Percentiles rank a stretch among this genome's conserved stretches.
These are phyloP conservation scores for Drosophila prosaltans DNA, from an alignment of 1,140 invertebrate genomes.

Conservation along the genomic window DNA sequence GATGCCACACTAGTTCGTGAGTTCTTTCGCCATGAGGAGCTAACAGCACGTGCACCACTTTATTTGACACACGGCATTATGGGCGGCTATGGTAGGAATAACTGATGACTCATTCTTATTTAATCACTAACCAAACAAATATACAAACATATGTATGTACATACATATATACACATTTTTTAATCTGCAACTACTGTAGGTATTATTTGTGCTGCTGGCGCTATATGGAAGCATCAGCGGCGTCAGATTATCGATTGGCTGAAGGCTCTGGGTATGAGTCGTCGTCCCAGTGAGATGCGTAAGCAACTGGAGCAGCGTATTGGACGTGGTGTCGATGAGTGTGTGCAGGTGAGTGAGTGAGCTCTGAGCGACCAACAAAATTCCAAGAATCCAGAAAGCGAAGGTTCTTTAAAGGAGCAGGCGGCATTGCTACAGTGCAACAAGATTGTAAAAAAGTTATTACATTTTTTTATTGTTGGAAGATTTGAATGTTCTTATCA, in stretches of 20 bases:
- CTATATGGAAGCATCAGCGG: slow-evolving; percentile 92
- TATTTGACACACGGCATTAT: slow-evolving; percentile 93
- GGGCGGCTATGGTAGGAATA: slow-evolving; percentile 90
- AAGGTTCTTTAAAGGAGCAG: slow-evolving; percentile 38
- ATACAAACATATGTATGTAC: no score
- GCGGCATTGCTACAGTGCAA: slow-evolving; percentile 4
- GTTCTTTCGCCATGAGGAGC: slow-evolving; percentile 87
- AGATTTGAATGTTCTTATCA: no score
- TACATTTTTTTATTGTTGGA: not conserved
- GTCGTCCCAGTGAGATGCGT: slow-evolving; percentile 86
- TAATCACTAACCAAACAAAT: no score
- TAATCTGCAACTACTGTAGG: slow-evolving; percentile 84
- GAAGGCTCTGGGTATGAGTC: slow-evolving; percentile 90
- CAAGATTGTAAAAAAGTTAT: not conserved
- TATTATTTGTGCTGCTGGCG: slow-evolving; percentile 91
- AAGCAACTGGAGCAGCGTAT: slow-evolving; percentile 88
- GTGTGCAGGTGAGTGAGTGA: slow-evolving; percentile 86
- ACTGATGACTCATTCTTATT: not conserved
- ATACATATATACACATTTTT: no score
- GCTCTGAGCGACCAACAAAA: slow-evolving; percentile 17
- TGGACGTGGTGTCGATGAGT: slow-evolving; percentile 85
- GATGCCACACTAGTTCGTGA: slow-evolving; percentile 89
- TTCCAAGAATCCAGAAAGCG: slow-evolving; percentile 62
- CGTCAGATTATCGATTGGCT: slow-evolving; percentile 89
- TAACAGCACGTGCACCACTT: slow-evolving; percentile 90